Conservation (phyloP, 2,888 invertebrate species). For the Margaritifera margaritifera region DNA sequence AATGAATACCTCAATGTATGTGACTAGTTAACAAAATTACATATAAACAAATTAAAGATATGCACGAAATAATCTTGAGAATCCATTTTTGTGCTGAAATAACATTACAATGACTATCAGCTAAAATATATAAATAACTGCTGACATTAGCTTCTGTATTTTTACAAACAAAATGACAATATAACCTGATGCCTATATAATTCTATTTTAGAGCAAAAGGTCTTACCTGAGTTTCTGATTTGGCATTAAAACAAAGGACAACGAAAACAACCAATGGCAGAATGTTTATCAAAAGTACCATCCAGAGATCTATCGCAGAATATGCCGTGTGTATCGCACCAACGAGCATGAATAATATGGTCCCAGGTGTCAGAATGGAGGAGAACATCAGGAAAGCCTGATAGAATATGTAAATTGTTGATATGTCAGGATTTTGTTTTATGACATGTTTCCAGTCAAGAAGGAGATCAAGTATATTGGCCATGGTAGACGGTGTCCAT, state of each 20-base stretch:
- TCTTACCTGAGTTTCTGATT: constrained; percentile 79
- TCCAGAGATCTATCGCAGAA: constrained; percentile 74
- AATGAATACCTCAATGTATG: too few relatives aligned
- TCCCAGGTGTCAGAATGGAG: constrained; percentile 88
- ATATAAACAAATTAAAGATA: too few relatives aligned
- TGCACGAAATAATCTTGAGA: too few relatives aligned
- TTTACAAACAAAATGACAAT: too few relatives aligned
- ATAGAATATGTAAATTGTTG: constrained; percentile 73
- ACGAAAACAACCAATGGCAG: constrained; percentile 44
- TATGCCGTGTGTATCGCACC: constrained; percentile 23
- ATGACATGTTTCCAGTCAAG: constrained; percentile 74
- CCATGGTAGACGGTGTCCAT: constrained; percentile 99
- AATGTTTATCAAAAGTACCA: constrained; percentile 74
- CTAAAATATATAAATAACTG: too few relatives aligned
- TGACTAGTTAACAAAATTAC: too few relatives aligned
- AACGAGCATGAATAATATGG: constrained; percentile 48
- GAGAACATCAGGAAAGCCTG: constrained; percentile 53
- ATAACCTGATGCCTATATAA: too few relatives aligned
- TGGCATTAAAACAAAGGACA: constrained; percentile 52
- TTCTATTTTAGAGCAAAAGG: too few relatives aligned
- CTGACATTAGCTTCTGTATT: too few relatives aligned
- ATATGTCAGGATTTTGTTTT: constrained; percentile 97
- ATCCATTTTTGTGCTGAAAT: too few relatives aligned
- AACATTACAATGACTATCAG: too few relatives aligned
- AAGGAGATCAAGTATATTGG: constrained; percentile 94